Conservation (phyloP, 1,140 invertebrate species). For the Hetaerina americana region DNA sequence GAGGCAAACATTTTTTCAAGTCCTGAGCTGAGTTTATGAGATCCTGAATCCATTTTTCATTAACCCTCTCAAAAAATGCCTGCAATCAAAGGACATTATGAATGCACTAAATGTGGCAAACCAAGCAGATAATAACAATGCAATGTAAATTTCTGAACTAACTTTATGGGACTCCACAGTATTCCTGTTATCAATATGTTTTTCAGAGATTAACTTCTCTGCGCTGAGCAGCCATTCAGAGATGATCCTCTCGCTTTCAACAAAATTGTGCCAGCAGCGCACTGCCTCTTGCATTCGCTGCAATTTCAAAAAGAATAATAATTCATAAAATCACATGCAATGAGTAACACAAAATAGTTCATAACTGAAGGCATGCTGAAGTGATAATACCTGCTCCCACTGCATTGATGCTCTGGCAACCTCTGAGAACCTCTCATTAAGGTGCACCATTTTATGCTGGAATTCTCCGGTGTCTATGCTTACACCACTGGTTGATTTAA, state of each 20-base stretch:
- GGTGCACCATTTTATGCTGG: slow-evolving; percentile 51
- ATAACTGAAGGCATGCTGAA: no score
- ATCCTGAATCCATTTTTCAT: slow-evolving; percentile 69
- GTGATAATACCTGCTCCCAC: slow-evolving; percentile 47
- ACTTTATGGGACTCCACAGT: slow-evolving; percentile 46
- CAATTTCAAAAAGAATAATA: slow-evolving; percentile 8
- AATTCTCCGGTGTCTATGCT: slow-evolving; percentile 58
- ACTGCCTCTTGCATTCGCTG: slow-evolving; percentile 58
- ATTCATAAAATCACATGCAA: background rate
- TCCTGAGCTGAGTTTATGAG: slow-evolving; percentile 66
- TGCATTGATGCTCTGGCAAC: slow-evolving; percentile 57
- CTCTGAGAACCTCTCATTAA: slow-evolving; percentile 71
- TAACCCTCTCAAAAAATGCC: slow-evolving; percentile 71
- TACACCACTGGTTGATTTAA: slow-evolving; percentile 56
- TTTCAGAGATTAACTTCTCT: slow-evolving; percentile 67
- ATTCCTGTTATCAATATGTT: slow-evolving; percentile 63
- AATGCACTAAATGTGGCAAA: background rate
- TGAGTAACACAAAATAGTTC: background rate
- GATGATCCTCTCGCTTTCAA: slow-evolving; percentile 60
- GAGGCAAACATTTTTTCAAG: slow-evolving; percentile 52
- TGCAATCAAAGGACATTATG: slow-evolving; percentile 35
- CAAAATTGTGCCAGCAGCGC: slow-evolving; percentile 73
- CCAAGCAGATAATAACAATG: background rate
- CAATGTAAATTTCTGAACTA: slow-evolving; percentile 3
- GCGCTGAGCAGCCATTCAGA: slow-evolving; percentile 76